A percentile compares a stretch with the other conserved stretches of the same genome.
These are phyloP conservation scores for Rynchops niger DNA, from an alignment of 2,113 vertebrate species.

Conservation along the genomic window DNA sequence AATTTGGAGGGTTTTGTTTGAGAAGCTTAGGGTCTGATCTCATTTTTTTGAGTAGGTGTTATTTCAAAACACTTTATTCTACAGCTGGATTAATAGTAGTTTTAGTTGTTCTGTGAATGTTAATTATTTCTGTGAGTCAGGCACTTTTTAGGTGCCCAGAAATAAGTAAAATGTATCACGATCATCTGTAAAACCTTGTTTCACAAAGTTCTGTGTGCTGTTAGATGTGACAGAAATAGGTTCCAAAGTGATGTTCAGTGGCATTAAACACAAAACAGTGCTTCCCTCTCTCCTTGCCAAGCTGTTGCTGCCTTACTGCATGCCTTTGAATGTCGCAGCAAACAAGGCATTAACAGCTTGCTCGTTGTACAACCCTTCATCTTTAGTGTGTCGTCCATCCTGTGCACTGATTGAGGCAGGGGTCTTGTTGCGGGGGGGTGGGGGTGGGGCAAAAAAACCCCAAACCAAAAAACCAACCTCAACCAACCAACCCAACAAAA, in stretches of 20 bases:
- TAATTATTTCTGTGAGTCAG: not conserved
- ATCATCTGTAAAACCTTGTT: not conserved
- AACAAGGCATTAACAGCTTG: not conserved
- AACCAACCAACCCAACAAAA: not conserved
- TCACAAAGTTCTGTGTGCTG: not conserved
- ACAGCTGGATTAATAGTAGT: not conserved
- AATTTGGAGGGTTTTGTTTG: not conserved
- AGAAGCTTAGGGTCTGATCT: not conserved
- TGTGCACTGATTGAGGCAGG: conserved; percentile 70
- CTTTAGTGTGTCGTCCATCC: conserved; percentile 47
- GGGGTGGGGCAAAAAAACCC: not conserved
- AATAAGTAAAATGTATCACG: not conserved
- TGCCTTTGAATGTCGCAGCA: not conserved
- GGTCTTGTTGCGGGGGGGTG: not conserved
- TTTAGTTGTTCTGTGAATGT: conserved; percentile 19
- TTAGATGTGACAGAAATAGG: not conserved
- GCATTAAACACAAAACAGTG: not conserved
- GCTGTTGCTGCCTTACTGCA: not conserved
- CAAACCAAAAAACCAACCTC: not conserved
- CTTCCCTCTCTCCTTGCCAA: not conserved
- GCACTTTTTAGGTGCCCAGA: not conserved
- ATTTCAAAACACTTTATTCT: not conserved
- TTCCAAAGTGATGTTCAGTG: not conserved
- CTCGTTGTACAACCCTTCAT: not conserved
- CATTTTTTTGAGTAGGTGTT: not conserved